Base-by-base conservation (phyloP, 2,888 invertebrate species). In the Eledona agricola region DNA sequence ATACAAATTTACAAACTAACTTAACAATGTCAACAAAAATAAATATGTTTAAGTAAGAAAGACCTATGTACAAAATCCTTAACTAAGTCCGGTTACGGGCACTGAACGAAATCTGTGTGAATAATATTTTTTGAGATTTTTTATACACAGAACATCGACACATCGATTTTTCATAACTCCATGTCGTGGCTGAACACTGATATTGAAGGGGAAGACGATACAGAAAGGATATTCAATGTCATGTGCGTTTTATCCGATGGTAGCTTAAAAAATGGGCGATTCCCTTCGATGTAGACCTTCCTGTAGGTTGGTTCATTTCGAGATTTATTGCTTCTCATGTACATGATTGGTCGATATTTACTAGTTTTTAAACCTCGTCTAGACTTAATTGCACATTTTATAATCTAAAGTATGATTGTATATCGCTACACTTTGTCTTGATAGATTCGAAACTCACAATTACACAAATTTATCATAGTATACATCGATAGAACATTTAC, bases 401-500 rank as follows among this genome's bases (percentile, higher is more conserved):
- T 28, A 37, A 42, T 57, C 58, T 50, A 43, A 58, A 49, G 31
- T 62, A 62, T 67, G 67, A 67, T 67, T 67, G 67, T 65, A 59
- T 67, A 53, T 65, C 67, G 67, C 67, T 67, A 65, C 63, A 62
- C 51, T 56, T 62, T 55, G 34, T 22, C 37, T 20, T 51, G 45
- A 40, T 50, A 40, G 17, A 37, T 46, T 29, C 20, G 15, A 57
- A 51, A 31, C 17, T 42, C 35, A 43, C 25, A 32, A n/a, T 28
- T 43, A 60, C 53, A 62, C 46, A 54, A 47, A 59, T 42, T 57
- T 42, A 51, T 60, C n/a, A n/a, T n/a, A n/a, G n/a, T 60, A 63
- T 52, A 55, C 35, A 61, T 58, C 55, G 61, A 60, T 10, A 47
- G 43, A 57, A 50, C 46, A 45, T 43, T 53, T 42, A 53, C 32